Conservation (phyloP, 2,113 vertebrate genomes). For the Pangasianodon gigas region DNA sequence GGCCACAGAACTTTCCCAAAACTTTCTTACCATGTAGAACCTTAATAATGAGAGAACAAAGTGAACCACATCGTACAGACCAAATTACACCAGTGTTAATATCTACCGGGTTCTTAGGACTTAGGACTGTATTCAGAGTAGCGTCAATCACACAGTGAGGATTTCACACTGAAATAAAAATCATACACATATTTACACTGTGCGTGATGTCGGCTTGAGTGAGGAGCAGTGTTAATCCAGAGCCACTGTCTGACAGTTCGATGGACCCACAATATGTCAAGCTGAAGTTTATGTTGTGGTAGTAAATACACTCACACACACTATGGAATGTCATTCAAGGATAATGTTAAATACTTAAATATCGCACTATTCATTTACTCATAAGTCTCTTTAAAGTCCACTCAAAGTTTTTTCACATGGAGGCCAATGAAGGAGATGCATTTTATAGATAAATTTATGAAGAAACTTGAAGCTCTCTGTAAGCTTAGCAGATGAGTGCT, state of each 20-base stretch:
- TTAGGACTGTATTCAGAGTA: not conserved
- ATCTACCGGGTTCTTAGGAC: not conserved
- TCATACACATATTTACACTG: not conserved
- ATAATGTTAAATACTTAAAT: no score
- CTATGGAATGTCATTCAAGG: no score
- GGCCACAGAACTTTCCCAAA: constrained; percentile 85
- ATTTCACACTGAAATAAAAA: not conserved
- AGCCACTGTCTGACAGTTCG: not conserved
- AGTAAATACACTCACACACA: not conserved
- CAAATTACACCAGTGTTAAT: not conserved
- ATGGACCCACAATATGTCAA: no score
- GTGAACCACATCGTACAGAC: not conserved
- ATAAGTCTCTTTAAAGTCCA: not conserved
- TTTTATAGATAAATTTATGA: not conserved
- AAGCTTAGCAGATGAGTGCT: not conserved
- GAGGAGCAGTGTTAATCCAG: not conserved
- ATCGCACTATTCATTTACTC: no score
- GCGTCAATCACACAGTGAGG: not conserved
- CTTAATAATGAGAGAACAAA: constrained; percentile 61
- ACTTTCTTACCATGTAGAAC: constrained; percentile 77
- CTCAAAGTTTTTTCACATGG: no score
- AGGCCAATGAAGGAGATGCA: not conserved
- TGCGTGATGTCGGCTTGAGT: not conserved
- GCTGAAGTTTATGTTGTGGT: no score
- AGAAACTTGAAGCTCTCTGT: not conserved